Evolutionary conservation across 2,797 vertebrate genomes (phyloP).

Genomic region (Parauchenoglanis punctatus): DNA sequence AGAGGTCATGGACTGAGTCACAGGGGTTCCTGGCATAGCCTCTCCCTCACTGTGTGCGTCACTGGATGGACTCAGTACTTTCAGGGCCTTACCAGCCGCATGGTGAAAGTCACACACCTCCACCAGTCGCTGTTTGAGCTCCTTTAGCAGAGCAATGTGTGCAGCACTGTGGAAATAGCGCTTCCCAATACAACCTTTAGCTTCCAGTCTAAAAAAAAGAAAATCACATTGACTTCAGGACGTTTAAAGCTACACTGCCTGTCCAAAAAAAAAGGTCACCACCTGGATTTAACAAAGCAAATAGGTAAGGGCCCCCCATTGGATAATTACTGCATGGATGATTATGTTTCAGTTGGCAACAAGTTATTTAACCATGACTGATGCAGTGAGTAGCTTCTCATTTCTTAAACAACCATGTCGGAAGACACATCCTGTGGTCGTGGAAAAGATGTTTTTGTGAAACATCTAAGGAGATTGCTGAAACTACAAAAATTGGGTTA

Average conservation of each 20-base stretch:
- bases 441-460: no score
- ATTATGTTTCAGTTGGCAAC: no score
- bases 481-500: no score
- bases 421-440: no score
- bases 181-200: slow-evolving; percentile 89
- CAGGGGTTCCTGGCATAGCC: slow-evolving; percentile 59
- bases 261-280: no score
- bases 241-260: not conserved
- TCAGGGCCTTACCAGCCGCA: slow-evolving; percentile 87
- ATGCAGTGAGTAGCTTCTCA: no score
- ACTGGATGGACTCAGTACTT: slow-evolving; percentile 73
- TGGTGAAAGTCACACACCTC: slow-evolving; percentile 96
- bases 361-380: no score
- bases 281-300: no score
- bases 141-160: slow-evolving; percentile 80
- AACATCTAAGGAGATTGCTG: no score
- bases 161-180: slow-evolving; percentile 87
- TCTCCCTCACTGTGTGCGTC: slow-evolving; percentile 68
- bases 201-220: slow-evolving; percentile 77
- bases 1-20: slow-evolving; percentile 78
- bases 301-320: no score
- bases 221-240: not conserved
- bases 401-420: no score
- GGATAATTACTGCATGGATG: no score
- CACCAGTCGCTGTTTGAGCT: slow-evolving; percentile 85